Evolutionary conservation across 2,888 invertebrate genomes (phyloP).

Genomic region (Athetis lepigone): DNA sequence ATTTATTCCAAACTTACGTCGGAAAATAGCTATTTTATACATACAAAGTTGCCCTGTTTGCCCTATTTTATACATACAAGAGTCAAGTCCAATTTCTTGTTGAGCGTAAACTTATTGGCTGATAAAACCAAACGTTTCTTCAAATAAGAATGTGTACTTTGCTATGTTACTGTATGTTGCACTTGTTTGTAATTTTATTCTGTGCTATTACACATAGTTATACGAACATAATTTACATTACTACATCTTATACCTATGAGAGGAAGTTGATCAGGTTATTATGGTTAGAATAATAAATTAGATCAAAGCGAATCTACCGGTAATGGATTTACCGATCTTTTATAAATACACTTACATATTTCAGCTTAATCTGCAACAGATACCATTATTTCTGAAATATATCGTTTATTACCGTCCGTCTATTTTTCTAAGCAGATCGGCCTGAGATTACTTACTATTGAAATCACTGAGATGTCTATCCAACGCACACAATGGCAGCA

Average conservation of each 20-base stretch:
- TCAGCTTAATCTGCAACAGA: neutral
- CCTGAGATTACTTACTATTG: constrained; percentile 50
- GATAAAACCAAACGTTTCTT: constrained; percentile 47
- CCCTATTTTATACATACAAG: too few relatives aligned
- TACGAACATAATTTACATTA: constrained; percentile 56
- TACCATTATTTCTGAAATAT: constrained; percentile 24
- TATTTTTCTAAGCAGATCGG: constrained; percentile 38
- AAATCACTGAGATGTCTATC: constrained; percentile 51
- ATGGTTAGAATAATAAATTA: constrained; percentile 25
- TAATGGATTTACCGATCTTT: neutral
- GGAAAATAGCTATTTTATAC: constrained; percentile 54
- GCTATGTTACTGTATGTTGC: constrained; percentile 41
- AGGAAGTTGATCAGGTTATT: constrained; percentile 28
- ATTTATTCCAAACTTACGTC: constrained; percentile 67
- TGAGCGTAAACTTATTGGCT: constrained; percentile 34
- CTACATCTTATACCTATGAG: constrained; percentile 39
- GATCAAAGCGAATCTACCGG: constrained; percentile 4
- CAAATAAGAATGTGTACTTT: constrained; percentile 56
- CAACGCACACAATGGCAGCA: constrained; percentile 43
- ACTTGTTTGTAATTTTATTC: constrained; percentile 52
- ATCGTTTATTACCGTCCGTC: constrained; percentile 8
- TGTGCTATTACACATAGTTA: constrained; percentile 52
- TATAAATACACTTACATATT: constrained; percentile 4
- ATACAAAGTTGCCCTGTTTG: constrained; percentile 43
- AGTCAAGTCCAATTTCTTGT: constrained; percentile 43